These are phyloP conservation scores for Oligia fasciuncula DNA, from an alignment of 2,888 invertebrate species.

Conservation along the genomic window DNA sequence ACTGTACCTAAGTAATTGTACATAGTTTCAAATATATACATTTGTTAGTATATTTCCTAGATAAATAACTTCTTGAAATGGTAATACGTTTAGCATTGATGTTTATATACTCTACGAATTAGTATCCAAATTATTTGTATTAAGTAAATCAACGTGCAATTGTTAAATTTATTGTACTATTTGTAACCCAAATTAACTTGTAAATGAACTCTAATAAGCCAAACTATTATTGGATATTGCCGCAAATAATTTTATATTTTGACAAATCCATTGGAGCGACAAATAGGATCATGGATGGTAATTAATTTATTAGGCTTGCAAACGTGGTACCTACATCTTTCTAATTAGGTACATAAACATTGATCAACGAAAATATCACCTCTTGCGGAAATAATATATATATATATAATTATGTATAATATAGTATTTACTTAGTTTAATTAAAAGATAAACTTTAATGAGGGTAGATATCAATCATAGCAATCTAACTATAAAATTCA, in stretches of 20 bases:
- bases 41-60: not conserved
- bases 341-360: conserved; percentile 3
- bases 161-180: conserved; percentile 18
- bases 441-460: not conserved
- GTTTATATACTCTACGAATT: conserved; percentile 2
- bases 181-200: conserved; percentile 28
- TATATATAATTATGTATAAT: too few species aligned
- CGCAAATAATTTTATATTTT: conserved; percentile 37
- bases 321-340: conserved; percentile 5
- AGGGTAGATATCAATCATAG: not conserved
- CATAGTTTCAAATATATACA: not conserved
- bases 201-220: conserved; percentile 39
- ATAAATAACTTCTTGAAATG: not conserved
- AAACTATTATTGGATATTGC: conserved; percentile 23
- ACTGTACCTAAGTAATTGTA: too few species aligned
- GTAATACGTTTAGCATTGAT: not conserved
- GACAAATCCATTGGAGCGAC: conserved; percentile 19
- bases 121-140: conserved; percentile 18
- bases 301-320: conserved; percentile 34
- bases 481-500: not conserved
- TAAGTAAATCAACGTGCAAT: not conserved
- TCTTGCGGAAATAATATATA: not conserved
- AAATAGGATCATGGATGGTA: conserved; percentile 26
- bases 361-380: not conserved
- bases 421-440: not conserved